A percentile compares a stretch with the other conserved stretches of the same genome.
These are phyloP conservation scores for Muntiacus reevesi DNA, from an alignment of 2,113 vertebrate genomes.

Conservation along the genomic window DNA sequence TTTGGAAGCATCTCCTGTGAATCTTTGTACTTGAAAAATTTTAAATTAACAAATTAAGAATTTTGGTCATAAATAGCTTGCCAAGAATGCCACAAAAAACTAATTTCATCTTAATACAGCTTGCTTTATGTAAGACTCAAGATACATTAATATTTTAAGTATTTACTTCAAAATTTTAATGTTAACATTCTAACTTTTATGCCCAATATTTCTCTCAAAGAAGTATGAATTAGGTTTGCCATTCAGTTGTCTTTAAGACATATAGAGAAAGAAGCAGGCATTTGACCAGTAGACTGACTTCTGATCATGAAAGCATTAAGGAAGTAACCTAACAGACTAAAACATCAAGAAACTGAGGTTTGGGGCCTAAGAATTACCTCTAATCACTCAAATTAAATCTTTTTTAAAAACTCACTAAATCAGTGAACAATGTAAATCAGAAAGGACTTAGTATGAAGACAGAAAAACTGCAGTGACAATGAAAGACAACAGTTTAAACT, in stretches of 20 bases:
- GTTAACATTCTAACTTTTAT: background rate
- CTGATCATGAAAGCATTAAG: background rate
- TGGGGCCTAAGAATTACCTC: background rate
- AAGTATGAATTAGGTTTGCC: background rate
- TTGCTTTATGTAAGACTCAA: background rate
- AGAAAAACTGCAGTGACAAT: slow-evolving; percentile 25
- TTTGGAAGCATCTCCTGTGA: background rate
- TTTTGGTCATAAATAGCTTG: background rate
- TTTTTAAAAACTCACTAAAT: background rate
- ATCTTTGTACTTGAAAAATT: background rate
- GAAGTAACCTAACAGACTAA: background rate
- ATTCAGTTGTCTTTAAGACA: slow-evolving; percentile 10
- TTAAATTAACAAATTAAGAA: background rate
- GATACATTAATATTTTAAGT: background rate
- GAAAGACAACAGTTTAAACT: slow-evolving; percentile 72
- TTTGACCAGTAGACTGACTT: background rate
- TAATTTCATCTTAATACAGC: background rate
- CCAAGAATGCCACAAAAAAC: background rate
- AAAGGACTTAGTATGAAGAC: background rate
- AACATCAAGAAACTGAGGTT: background rate
- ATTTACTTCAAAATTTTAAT: background rate
- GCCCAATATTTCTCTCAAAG: background rate
- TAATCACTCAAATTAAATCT: background rate
- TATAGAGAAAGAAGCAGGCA: background rate
- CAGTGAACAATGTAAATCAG: background rate